Conservation (phyloP, 2,113 vertebrate species). For the Syngnathus typhle region DNA sequence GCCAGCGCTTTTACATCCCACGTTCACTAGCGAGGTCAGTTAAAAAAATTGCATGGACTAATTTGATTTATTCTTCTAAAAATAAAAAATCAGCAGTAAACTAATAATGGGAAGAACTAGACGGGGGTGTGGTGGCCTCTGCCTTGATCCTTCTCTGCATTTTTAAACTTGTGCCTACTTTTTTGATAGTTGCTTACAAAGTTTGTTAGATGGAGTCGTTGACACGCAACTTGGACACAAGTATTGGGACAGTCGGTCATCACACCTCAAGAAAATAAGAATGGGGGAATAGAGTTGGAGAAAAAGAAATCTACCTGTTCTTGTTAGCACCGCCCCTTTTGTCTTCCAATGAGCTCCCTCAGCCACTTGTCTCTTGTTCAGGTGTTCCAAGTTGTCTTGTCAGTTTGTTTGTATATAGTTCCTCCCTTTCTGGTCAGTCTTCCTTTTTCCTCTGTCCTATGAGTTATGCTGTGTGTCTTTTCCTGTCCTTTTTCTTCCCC, state of each 20-base stretch:
- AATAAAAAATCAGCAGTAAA: not conserved
- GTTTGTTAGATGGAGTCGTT: not conserved
- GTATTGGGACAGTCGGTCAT: not conserved
- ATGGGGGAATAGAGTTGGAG: no score
- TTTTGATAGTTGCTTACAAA: not conserved
- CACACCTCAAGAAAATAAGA: not conserved
- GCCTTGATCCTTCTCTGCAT: not conserved
- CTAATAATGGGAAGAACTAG: not conserved
- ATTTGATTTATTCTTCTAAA: not conserved
- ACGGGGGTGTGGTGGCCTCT: not conserved
- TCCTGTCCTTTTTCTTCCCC: no score
- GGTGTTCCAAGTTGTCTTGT: no score
- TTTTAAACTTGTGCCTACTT: not conserved
- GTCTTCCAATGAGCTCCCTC: no score
- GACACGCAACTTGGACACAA: not conserved
- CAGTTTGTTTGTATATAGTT: no score
- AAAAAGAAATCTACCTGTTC: no score
- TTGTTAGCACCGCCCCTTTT: no score
- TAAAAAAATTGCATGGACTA: not conserved
- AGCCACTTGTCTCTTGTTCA: no score
- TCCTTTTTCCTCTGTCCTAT: no score
- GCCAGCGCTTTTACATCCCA: not conserved
- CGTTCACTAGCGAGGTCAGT: not conserved
- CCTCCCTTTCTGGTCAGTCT: no score
- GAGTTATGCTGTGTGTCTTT: no score